A percentile compares a stretch with the other conserved stretches of the same genome.
These are phyloP conservation scores for Cynocephalus volans DNA, from an alignment of 2,113 vertebrate species.

Conservation along the genomic window DNA sequence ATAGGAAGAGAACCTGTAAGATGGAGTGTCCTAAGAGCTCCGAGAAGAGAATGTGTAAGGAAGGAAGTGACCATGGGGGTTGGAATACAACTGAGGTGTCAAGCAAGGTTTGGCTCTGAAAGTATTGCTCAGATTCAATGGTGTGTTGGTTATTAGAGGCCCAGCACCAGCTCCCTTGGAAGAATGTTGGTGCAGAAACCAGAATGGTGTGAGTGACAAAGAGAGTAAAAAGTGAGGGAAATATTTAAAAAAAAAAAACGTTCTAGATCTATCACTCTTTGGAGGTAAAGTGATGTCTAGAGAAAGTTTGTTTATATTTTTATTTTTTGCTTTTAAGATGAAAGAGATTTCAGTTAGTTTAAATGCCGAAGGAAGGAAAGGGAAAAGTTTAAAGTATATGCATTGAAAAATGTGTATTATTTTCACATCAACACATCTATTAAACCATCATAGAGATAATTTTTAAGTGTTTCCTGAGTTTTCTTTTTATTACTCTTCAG, in stretches of 20 bases:
- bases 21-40: not conserved
- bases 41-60: not conserved
- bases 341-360: not conserved
- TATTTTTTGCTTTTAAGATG: not conserved
- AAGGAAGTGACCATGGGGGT: not conserved
- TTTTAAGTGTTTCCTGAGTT: not conserved
- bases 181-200: not conserved
- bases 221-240: not conserved
- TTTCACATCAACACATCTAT: not conserved
- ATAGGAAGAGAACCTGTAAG: not conserved
- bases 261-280: not conserved
- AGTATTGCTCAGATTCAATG: not conserved
- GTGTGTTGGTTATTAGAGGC: not conserved
- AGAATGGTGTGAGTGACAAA: not conserved
- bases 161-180: not conserved
- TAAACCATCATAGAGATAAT: not conserved
- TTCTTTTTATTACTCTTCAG: not conserved
- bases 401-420: not conserved
- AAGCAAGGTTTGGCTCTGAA: not conserved
- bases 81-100: not conserved
- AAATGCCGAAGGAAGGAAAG: not conserved
- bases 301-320: not conserved
- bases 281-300: not conserved
- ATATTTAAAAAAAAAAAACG: not conserved
- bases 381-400: not conserved